Evolutionary conservation across 2,888 invertebrate species (phyloP).

Genomic region (Drosophila ustulata): DNA sequence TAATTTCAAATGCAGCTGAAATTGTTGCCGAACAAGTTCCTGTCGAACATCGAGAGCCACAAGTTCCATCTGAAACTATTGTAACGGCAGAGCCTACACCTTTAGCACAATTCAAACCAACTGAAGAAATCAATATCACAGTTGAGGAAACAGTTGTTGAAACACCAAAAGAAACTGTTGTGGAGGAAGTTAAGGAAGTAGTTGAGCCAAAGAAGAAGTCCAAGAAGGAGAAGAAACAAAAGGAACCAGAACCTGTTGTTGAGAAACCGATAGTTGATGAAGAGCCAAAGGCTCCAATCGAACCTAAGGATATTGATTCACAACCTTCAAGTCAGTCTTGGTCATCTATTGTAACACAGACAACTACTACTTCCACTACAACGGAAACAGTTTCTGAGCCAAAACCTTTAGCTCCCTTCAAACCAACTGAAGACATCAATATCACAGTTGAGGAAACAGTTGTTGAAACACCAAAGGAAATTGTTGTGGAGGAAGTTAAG

Average conservation of each 20-base stretch:
- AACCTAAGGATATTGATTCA: not conserved
- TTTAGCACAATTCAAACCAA: conserved; percentile 28
- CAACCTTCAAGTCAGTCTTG: conserved; percentile 9
- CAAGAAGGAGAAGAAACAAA: conserved; percentile 3
- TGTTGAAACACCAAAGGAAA: not conserved
- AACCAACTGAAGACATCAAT: conserved; percentile 1
- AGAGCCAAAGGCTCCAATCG: not conserved
- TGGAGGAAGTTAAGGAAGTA: not conserved
- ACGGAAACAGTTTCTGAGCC: not conserved
- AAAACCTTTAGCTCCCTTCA: conserved; percentile 37
- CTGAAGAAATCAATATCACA: not conserved
- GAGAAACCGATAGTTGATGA: not conserved
- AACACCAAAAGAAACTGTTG: not conserved
- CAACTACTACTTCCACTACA: no score
- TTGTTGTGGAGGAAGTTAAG: not conserved
- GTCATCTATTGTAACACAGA: conserved; percentile 2
- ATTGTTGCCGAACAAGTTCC: conserved; percentile 7
- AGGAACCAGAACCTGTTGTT: not conserved
- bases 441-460: conserved; percentile 3
- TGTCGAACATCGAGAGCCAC: not conserved
- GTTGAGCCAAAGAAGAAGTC: conserved; percentile 2
- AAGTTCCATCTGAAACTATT: not conserved
- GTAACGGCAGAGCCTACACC: conserved; percentile 15
- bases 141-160: conserved; percentile 2
- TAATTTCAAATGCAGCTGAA: conserved; percentile 18